These are phyloP conservation scores for Pelodiscus sinensis DNA, from an alignment of 2,113 vertebrate genomes.

Conservation along the genomic window DNA sequence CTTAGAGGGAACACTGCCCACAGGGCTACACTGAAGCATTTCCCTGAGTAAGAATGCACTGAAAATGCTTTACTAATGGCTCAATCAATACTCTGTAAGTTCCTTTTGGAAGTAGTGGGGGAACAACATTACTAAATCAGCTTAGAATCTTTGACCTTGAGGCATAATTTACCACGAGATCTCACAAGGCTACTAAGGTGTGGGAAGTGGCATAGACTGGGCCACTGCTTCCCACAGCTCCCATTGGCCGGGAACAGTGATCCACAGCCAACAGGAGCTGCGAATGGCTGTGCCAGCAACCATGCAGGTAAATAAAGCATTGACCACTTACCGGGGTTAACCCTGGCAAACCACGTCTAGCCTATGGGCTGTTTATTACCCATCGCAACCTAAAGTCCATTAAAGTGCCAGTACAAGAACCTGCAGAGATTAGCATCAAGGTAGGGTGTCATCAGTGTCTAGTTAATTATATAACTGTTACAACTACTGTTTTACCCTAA, in stretches of 20 bases:
- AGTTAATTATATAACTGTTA: not conserved
- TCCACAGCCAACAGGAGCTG: too few relatives aligned
- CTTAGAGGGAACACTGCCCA: too few relatives aligned
- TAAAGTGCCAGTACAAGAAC: not conserved
- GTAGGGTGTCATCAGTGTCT: not conserved
- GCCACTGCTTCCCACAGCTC: too few relatives aligned
- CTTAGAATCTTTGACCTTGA: not conserved
- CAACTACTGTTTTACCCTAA: not conserved
- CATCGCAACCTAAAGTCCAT: not conserved
- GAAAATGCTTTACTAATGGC: not conserved
- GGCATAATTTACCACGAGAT: not conserved
- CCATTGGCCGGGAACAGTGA: too few relatives aligned
- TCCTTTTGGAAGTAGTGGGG: not conserved
- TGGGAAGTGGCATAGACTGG: too few relatives aligned
- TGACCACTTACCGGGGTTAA: too few relatives aligned
- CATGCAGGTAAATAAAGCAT: too few relatives aligned
- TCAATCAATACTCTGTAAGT: rapidly evolving
- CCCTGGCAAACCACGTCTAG: too few relatives aligned
- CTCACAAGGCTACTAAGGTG: not conserved
- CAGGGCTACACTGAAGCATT: not conserved
- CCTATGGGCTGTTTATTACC: too few relatives aligned
- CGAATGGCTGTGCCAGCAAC: too few relatives aligned
- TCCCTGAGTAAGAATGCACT: not conserved
- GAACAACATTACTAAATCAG: not conserved
- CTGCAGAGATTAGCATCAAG: not conserved